Conservation (phyloP, 2,113 vertebrate species). For the Mus musculus region DNA sequence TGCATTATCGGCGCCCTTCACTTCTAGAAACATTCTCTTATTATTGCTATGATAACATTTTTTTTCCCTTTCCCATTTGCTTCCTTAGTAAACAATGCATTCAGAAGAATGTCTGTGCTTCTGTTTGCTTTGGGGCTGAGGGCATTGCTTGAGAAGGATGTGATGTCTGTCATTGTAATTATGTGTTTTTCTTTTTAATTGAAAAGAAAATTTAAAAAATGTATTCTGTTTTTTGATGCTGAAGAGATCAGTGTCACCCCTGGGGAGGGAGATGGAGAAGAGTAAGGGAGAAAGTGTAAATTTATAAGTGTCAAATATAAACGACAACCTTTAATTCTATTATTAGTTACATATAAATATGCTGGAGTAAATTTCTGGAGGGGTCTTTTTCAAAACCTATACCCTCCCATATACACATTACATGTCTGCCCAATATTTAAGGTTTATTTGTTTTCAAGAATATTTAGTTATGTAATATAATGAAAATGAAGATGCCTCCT, state of each 20-base stretch:
- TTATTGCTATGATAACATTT: not conserved
- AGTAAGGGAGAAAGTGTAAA: not conserved
- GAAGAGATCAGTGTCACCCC: not conserved
- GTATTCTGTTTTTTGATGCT: not conserved
- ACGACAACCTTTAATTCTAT: not conserved
- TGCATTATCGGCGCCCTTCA: not conserved
- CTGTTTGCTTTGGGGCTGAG: not conserved
- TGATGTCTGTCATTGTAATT: not conserved
- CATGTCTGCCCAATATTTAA: not conserved
- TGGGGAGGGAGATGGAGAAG: not conserved
- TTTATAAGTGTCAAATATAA: not conserved
- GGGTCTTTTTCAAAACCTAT: not conserved
- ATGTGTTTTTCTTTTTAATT: not conserved
- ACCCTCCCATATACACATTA: not conserved
- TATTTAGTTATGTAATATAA: not conserved
- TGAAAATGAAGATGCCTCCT: not conserved
- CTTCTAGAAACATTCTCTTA: not conserved
- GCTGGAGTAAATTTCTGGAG: not conserved
- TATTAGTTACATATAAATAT: not conserved
- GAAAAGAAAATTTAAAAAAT: not conserved
- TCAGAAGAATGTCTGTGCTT: not conserved
- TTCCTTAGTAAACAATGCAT: not conserved
- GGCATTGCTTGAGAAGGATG: not conserved
- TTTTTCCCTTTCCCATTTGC: not conserved
- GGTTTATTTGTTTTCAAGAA: not conserved